Conservation (phyloP, 2,113 vertebrate species). For the Galbula dea region DNA sequence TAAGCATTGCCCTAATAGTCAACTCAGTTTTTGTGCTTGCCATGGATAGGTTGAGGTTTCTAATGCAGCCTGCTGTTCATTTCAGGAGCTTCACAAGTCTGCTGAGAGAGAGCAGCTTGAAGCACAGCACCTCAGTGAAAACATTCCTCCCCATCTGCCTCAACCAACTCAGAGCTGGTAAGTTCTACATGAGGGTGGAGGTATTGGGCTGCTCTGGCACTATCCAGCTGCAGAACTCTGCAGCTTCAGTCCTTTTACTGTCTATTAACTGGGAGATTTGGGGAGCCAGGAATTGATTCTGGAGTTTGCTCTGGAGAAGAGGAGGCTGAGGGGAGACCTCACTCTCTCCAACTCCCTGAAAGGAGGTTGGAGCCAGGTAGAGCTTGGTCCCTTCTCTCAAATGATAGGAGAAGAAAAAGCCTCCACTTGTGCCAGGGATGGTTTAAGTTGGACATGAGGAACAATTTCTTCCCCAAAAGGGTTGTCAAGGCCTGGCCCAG, state of each 20-base stretch:
- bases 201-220: rapidly evolving
- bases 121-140: constrained; percentile 48
- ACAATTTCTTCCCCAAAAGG: too few relatives aligned
- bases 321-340: too few relatives aligned
- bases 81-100: constrained; percentile 60
- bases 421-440: too few relatives aligned
- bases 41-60: neutral
- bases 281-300: neutral
- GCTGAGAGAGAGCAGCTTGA: constrained; percentile 29
- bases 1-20: neutral
- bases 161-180: constrained; percentile 43
- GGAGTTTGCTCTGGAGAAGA: neutral
- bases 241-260: neutral
- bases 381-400: too few relatives aligned
- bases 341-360: too few relatives aligned
- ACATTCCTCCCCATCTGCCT: constrained; percentile 61
- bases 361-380: too few relatives aligned
- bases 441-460: too few relatives aligned
- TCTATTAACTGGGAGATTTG: neutral
- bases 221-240: neutral
- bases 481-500: too few relatives aligned
- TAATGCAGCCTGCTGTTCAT: neutral
- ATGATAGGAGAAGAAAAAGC: too few relatives aligned
- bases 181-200: neutral
- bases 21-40: neutral